Evolutionary conservation across 2,113 vertebrate species (phyloP).

Genomic region (Alaudala cheleensis): DNA sequence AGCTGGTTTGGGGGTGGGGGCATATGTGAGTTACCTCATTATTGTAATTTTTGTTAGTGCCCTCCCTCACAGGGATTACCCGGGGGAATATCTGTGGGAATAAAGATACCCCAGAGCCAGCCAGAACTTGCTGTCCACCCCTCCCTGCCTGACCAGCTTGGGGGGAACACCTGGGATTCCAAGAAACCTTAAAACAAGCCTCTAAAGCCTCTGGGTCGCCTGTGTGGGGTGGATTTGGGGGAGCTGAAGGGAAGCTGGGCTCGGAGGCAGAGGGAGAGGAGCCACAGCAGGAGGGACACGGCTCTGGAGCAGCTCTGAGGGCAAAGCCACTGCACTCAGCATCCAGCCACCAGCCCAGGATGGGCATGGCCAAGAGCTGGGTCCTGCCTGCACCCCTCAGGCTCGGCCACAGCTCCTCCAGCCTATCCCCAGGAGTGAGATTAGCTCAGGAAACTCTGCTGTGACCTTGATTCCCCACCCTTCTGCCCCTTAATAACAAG

Average conservation of each 20-base stretch:
- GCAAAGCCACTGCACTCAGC: too few relatives aligned
- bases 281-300: fast-evolving
- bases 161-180: background rate
- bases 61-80: fast-evolving
- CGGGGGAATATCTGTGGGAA: background rate
- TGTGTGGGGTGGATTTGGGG: fast-evolving
- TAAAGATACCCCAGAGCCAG: background rate
- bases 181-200: fast-evolving
- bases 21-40: background rate
- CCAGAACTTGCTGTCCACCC: background rate
- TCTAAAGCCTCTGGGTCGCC: background rate
- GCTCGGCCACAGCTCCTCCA: background rate
- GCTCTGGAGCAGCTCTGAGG: fast-evolving
- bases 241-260: background rate
- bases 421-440: fast-evolving
- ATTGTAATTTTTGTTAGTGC: background rate
- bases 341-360: fast-evolving
- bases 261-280: background rate
- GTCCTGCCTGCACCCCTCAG: background rate
- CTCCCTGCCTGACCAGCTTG: fast-evolving
- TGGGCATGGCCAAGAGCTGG: background rate
- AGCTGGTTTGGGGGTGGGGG: background rate
- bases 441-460: fast-evolving
- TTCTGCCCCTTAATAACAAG: background rate
- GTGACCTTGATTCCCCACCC: background rate